These are phyloP conservation scores for Australoheros scitulus DNA, from an alignment of 2,113 vertebrate genomes.

Conservation along the genomic window DNA sequence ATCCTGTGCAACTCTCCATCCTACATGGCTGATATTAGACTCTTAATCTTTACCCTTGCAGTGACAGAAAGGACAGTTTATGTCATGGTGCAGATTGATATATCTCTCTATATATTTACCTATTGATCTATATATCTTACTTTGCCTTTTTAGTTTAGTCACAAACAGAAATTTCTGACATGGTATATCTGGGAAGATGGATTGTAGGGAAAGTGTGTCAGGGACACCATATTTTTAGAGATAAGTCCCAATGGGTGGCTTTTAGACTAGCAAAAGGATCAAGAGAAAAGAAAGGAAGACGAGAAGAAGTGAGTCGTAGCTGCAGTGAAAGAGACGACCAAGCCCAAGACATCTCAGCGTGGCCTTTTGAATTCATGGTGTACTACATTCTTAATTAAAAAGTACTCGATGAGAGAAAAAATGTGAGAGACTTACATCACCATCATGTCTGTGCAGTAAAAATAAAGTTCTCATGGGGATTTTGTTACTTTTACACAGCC, in stretches of 20 bases:
- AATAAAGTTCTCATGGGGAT: not conserved
- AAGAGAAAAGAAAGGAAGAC: slow-evolving; percentile 50
- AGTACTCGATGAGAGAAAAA: not conserved
- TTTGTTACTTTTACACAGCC: not conserved
- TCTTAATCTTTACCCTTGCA: slow-evolving; percentile 30
- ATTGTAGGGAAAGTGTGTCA: slow-evolving; percentile 79
- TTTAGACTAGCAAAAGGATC: slow-evolving; percentile 72
- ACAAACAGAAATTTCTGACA: slow-evolving; percentile 58
- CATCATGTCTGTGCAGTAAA: not conserved
- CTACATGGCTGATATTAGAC: slow-evolving; percentile 11
- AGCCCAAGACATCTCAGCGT: not conserved
- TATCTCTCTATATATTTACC: not conserved
- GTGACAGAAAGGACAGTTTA: not conserved
- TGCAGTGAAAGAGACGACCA: not conserved
- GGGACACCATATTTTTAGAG: slow-evolving; percentile 82
- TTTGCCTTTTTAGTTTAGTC: slow-evolving; percentile 43
- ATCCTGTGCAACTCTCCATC: slow-evolving; percentile 12
- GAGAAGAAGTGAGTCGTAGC: slow-evolving; percentile 8
- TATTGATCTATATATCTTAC: not conserved
- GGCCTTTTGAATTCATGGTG: not conserved
- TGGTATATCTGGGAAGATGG: slow-evolving; percentile 62
- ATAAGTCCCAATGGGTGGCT: slow-evolving; percentile 71
- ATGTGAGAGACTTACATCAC: not conserved
- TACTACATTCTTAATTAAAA: not conserved
- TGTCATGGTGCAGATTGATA: slow-evolving; percentile 14